Percentiles rank a stretch among this genome's conserved stretches.
Conservation (phyloP, 2,797 vertebrate genomes). For the Tolypeutes matacus region DNA sequence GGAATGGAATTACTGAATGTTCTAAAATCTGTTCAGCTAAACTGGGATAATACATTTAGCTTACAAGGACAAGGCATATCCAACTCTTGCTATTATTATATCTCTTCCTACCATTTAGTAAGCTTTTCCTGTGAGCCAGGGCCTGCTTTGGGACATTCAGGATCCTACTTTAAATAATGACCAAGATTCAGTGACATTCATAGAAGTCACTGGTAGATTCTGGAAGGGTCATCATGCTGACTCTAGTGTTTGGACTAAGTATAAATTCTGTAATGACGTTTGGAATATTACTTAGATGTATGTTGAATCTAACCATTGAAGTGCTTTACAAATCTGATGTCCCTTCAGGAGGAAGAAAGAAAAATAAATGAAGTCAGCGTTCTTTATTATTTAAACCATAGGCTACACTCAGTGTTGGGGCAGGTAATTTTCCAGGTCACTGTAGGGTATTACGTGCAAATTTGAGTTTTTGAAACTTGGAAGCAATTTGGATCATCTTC, state of each 20-base stretch:
- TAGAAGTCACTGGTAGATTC: conserved; percentile 30
- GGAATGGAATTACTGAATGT: conserved; percentile 31
- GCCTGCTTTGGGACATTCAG: conserved; percentile 57
- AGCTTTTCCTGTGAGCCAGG: conserved; percentile 34
- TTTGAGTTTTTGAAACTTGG: conserved; percentile 41
- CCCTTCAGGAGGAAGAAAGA: neutral
- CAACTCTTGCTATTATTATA: neutral
- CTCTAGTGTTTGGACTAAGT: neutral
- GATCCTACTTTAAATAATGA: conserved; percentile 46
- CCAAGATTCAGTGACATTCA: conserved; percentile 47
- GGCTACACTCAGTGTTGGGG: neutral
- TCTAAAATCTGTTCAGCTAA: conserved; percentile 45
- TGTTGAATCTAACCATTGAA: neutral
- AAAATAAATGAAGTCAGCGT: conserved; percentile 27
- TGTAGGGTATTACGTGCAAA: neutral
- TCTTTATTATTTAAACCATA: neutral
- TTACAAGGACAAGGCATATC: neutral
- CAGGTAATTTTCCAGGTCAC: neutral
- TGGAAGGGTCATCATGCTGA: neutral
- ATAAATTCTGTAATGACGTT: neutral
- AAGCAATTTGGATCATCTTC: conserved; percentile 32
- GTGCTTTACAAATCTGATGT: conserved; percentile 47
- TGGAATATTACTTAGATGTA: conserved; percentile 21
- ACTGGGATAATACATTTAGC: neutral
- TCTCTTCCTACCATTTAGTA: conserved; percentile 43